Base-by-base conservation (phyloP, 2,797 vertebrate genomes). In the Enteromius anoplus region DNA sequence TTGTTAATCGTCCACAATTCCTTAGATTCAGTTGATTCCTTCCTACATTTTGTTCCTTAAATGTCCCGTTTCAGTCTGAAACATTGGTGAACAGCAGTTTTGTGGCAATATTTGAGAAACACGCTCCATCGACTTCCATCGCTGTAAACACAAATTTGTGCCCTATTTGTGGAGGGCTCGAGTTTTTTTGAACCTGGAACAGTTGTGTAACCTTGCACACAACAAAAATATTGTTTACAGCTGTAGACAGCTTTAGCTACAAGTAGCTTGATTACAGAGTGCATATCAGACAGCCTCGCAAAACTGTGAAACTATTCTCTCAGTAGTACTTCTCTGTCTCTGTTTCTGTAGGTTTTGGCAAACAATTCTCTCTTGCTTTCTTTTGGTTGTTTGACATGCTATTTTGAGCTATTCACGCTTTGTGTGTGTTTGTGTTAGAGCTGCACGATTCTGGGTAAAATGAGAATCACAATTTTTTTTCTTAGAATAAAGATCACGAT, bases 181-280 rank as follows among this genome's bases (percentile, higher is more conserved):
- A 7, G 4, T 19, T 37, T 71, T 62, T 34, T 29, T 8, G 37
- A 64, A 70, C 2, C 5, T 2, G 2, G 40, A 75, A 55, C 10
- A 82, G 75, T 45, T 15, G 23, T 60, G n/a, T 29, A 40, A 66
- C 60, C 65, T 55, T 47, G 53, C 45, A 55, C 47, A 55, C 1
- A 47, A 66, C 45, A 53, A 55, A 66, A 75, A 75, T 75, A 53
- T 29, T 66, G 45, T 82, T 65, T 75, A 82, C 32, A 9, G 34
- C 60, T 55, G 60, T 45, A 75, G 32, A 6, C 47, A 55, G 62
- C 34, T 75, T 75, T 68, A 53, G 62, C 42, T 66, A 80, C 37
- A 34, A 65, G 80, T 34, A 23, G 45, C 32, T 26, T 15, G 60
- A 75, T 82, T 82, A 66, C 17, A 58, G 62, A 66, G 60, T 15